These are phyloP conservation scores for Nothoprocta perdicaria DNA, from an alignment of 2,113 vertebrate species.

Conservation along the genomic window DNA sequence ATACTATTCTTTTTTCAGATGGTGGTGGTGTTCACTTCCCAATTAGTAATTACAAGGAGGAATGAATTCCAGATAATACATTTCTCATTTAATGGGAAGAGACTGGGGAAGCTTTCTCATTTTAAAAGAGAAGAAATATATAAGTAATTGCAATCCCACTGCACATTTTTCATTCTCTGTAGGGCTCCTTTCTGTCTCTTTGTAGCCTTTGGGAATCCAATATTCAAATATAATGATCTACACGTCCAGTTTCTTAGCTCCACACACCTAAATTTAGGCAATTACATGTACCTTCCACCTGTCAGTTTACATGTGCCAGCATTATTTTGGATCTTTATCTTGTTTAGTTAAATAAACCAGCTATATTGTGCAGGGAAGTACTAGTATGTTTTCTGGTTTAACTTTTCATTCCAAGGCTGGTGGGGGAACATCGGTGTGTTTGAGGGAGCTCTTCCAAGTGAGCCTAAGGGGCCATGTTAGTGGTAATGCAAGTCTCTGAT, in stretches of 20 bases:
- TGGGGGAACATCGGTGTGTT: neutral
- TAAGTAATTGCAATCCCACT: slow-evolving; percentile 29
- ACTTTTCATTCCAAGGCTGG: slow-evolving; percentile 24
- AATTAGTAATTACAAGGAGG: slow-evolving; percentile 39
- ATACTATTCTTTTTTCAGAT: neutral
- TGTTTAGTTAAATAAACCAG: neutral
- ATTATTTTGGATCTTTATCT: slow-evolving; percentile 11
- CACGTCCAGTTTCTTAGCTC: neutral
- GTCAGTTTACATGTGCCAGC: neutral
- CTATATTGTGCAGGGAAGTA: neutral
- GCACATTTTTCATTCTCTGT: slow-evolving; percentile 23
- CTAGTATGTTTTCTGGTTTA: neutral
- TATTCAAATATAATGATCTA: neutral
- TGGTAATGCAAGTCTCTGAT: slow-evolving; percentile 17
- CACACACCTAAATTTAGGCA: neutral
- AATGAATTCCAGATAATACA: slow-evolving; percentile 2
- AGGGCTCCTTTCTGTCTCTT: neutral
- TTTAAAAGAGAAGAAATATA: slow-evolving; percentile 15
- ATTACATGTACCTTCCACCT: neutral
- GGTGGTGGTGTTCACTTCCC: slow-evolving; percentile 10
- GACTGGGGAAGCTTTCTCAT: neutral
- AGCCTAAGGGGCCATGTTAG: neutral
- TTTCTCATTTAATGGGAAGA: slow-evolving; percentile 44
- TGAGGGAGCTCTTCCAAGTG: slow-evolving; percentile 5
- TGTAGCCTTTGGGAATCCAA: slow-evolving; percentile 6